Percentiles rank a stretch among this genome's conserved stretches.
These are phyloP conservation scores for Callithrix jacchus DNA, from an alignment of 2,113 vertebrate species.

Conservation along the genomic window DNA sequence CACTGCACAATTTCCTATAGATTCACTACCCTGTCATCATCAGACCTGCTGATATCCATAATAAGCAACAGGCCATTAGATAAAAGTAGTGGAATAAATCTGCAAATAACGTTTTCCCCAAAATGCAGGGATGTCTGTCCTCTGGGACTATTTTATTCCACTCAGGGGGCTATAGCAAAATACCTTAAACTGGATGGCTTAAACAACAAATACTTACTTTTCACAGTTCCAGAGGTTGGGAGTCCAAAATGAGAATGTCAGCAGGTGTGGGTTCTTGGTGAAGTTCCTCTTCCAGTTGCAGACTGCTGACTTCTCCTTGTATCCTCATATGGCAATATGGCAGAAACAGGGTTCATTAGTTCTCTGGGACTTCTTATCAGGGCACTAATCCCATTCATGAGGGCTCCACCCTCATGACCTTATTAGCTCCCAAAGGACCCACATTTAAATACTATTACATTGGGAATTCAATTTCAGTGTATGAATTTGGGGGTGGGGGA, in stretches of 20 bases:
- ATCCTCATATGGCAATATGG: not conserved
- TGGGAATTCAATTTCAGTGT: not conserved
- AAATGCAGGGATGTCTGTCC: not conserved
- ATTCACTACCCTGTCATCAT: not conserved
- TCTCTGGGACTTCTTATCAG: not conserved
- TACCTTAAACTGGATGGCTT: not conserved
- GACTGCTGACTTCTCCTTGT: not conserved
- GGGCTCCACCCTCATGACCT: not conserved
- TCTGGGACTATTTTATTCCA: not conserved
- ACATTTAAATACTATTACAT: not conserved
- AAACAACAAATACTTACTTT: not conserved
- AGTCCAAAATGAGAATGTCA: not conserved
- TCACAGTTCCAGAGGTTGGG: not conserved
- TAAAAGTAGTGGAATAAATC: not conserved
- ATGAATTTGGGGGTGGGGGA: not conserved
- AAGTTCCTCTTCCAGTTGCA: not conserved
- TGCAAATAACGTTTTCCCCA: not conserved
- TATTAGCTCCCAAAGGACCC: not conserved
- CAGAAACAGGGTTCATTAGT: not conserved
- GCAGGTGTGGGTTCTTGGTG: not conserved
- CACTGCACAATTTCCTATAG: not conserved
- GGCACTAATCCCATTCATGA: not conserved
- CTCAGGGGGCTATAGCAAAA: not conserved
- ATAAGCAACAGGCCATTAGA: not conserved
- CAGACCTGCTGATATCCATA: not conserved